Evolutionary conservation across 1,140 invertebrate genomes (phyloP).

Genomic region (Drosophila littoralis): DNA sequence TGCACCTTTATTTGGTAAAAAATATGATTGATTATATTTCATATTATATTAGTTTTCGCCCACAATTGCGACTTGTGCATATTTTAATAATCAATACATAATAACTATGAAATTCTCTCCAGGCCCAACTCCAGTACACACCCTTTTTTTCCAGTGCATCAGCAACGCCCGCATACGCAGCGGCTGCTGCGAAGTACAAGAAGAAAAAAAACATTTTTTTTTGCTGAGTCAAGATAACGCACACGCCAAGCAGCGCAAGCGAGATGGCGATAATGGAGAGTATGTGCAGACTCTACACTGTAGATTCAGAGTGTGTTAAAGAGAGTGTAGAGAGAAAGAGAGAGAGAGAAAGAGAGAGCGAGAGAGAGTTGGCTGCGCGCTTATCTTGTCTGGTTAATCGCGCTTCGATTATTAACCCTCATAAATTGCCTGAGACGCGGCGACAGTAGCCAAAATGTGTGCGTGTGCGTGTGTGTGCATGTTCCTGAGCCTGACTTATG

Average conservation of each 20-base stretch:
- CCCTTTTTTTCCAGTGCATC: conserved; percentile 26
- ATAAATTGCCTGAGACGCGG: conserved; percentile 51
- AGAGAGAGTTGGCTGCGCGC: conserved; percentile 11
- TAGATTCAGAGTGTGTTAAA: neutral
- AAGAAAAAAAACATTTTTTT: conserved; percentile 37
- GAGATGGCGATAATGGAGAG: neutral
- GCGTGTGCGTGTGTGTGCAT: neutral
- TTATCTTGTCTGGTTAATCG: conserved; percentile 75
- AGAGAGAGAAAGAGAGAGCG: neutral
- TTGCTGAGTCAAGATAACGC: conserved; percentile 71
- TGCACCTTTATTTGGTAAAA: conserved; percentile 7
- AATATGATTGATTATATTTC: conserved; percentile 65
- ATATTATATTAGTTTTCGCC: conserved; percentile 68
- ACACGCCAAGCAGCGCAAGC: neutral
- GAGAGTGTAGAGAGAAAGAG: neutral
- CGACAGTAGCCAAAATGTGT: conserved; percentile 5
- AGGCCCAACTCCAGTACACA: neutral
- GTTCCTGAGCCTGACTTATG: conserved; percentile 37
- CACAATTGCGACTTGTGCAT: conserved; percentile 43
- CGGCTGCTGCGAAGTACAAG: neutral
- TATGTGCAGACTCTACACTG: neutral
- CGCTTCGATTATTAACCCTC: conserved; percentile 78
- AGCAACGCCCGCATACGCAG: conserved; percentile 54
- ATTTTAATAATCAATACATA: conserved; percentile 72
- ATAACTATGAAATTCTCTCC: conserved; percentile 27